Evolutionary conservation across 2,797 vertebrate species (phyloP).

Genomic region (Numenius phaeopus): DNA sequence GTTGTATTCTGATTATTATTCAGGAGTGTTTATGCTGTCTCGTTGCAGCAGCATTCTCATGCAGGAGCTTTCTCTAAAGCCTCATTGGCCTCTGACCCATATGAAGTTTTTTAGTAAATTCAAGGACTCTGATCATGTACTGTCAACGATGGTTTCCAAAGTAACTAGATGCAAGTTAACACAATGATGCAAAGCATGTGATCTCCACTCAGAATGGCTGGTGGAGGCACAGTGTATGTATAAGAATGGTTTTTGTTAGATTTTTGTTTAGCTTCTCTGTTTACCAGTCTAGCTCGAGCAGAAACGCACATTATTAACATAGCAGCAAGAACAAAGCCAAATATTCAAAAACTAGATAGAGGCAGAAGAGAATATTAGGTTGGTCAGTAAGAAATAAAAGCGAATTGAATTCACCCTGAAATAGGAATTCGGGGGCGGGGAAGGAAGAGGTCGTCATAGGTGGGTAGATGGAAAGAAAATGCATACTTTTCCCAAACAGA

Average conservation of each 20-base stretch:
- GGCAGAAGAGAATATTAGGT: neutral
- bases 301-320: neutral
- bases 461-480: neutral
- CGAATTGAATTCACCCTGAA: neutral
- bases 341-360: neutral
- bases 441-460: neutral
- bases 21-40: constrained; percentile 65
- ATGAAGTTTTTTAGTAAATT: constrained; percentile 67
- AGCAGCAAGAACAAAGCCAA: constrained; percentile 7
- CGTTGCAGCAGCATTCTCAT: constrained; percentile 62
- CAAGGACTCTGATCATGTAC: constrained; percentile 52
- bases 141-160: constrained; percentile 69
- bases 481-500: accelerated
- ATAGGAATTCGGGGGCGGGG: neutral
- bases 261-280: constrained; percentile 49
- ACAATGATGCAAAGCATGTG: constrained; percentile 20
- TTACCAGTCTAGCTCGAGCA: constrained; percentile 4
- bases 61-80: constrained; percentile 60
- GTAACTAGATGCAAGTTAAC: constrained; percentile 47
- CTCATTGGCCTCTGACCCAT: constrained; percentile 68
- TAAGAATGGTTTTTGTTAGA: neutral
- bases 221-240: neutral
- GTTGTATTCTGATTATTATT: constrained; percentile 79
- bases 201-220: neutral
- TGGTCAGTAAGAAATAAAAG: neutral